Base-by-base conservation (phyloP, 2,113 vertebrate genomes). In the Athene noctua region DNA sequence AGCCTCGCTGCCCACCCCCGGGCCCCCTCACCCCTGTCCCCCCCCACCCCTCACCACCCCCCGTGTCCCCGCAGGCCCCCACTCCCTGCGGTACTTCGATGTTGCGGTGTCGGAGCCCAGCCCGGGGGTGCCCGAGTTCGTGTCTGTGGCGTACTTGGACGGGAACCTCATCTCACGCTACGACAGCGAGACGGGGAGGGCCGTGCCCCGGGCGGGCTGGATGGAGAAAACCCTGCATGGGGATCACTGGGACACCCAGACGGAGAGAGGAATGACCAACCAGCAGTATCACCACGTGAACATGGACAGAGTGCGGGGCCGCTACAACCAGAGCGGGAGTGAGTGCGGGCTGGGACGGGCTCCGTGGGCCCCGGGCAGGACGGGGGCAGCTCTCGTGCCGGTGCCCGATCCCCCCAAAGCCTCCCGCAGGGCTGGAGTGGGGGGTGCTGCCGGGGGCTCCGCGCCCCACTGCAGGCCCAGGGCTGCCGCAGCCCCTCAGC, bases 271-370 rank as follows among this genome's bases (percentile, higher is more conserved):
- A 5, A n/a, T n/a, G n/a, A n/a, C n/a, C n/a, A n/a, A 9, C 13
- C 21, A 52, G 36, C 3, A 44, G 21, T n/a, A 0, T 55, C 6
- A 2, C 23, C 32, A 3, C 2, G 8, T 13, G 22, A 1, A 3
- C 44, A 22, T 51, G 44, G 21, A 26, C 10, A 70, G 1, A 1
- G 0, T 17, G 16, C 54, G 8, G 16, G 3, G 1, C 7, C 42
- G n/a, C 27, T 68, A 70, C 80, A 70, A 70, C 80, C 26, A 49
- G 42, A 82, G 65, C 4, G 6, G 44, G 55, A 2, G 80, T 83
- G 29, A 71, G 55, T 27, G 44, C 19, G 19, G 38, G 61, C 29
- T 47, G 46, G 46, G 46, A 47, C 19, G 19, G 46, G 46, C 46
- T 47, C 19, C 19, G 46, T 10, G 19, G 46, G 67, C 13, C 21